phyloP scores from a whole-genome alignment of 2,888 invertebrate species.

The Andrena trimmerana region DNA sequence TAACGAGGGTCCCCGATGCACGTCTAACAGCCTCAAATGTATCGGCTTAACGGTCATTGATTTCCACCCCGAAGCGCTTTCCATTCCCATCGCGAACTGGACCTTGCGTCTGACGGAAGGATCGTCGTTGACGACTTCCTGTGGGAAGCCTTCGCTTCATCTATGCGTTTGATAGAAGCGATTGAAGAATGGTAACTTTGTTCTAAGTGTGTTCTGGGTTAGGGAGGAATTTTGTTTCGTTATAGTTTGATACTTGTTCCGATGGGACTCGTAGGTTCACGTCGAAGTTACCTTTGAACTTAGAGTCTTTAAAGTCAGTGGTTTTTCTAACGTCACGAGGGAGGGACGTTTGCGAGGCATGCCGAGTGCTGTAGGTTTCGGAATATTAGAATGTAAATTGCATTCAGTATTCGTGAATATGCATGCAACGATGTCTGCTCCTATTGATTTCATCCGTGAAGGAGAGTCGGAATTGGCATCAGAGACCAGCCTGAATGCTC shows the following conservation, averaged over 20 bases:
- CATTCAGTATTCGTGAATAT: slow-evolving; percentile 31
- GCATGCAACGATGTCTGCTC: not conserved
- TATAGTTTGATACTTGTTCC: no score
- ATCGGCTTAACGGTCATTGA: slow-evolving; percentile 60
- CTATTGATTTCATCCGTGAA: slow-evolving; percentile 39
- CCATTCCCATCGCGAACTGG: slow-evolving; percentile 16
- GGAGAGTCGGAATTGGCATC: slow-evolving; percentile 26
- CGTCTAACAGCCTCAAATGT: slow-evolving; percentile 26
- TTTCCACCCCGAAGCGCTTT: slow-evolving; percentile 30
- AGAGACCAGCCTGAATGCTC: slow-evolving; percentile 32
- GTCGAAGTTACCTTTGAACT: no score
- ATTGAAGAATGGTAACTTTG: not conserved
- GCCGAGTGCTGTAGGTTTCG: not conserved
- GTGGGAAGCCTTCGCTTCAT: not conserved
- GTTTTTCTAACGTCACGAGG: no score
- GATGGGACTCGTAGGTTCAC: no score
- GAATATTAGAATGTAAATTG: slow-evolving; percentile 23
- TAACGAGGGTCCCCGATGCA: slow-evolving; percentile 67
- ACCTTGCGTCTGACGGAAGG: slow-evolving; percentile 21
- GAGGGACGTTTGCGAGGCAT: no score
- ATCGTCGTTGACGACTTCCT: slow-evolving; percentile 7
- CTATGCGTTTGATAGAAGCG: slow-evolving; percentile 6
- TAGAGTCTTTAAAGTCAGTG: no score
- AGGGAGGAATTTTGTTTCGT: no score
- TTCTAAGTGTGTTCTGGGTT: no score